Evolutionary conservation across 2,888 invertebrate genomes (phyloP), one percentile per base, ranked within the genome.

Genomic region (Dichetophora obliterata): DNA sequence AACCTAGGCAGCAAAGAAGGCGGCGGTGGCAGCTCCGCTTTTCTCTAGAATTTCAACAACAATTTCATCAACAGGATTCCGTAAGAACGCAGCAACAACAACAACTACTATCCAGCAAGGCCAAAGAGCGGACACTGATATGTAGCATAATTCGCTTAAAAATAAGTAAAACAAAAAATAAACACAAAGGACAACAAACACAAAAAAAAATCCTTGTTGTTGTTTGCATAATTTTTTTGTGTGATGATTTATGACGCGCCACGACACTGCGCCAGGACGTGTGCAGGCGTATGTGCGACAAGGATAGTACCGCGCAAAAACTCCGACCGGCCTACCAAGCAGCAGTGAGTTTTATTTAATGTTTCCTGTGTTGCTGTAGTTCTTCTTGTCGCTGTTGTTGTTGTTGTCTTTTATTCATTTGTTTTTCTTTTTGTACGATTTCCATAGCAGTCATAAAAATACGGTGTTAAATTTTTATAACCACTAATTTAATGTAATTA

Each of bases 401-500:
- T 54, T 69, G 8, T 50, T 27, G 27, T 22, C 50, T 19, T 71
- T 71, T 31, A 50, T n/a, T n/a, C 37, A n/a, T 65, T 14, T 34
- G 65, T 65, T 19, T 34, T 71, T 71, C 57, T 22, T 22, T 22
- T 24, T 22, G 43, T 22, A 22, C 19, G n/a, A 22, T 71, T 71
- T 31, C 19, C 11, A 19, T 54, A 57, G 9, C 22, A 8, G 34
- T 4, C 61, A 72, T 34, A 61, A 72, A 66, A 27, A 22, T 14
- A 54, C 52, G 54, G n/a, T 16, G 65, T 66, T 66, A 66, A 74
- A 74, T 54, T 74, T 65, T 74, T 74, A 74, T 74, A 50, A 66
- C 74, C 52, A 34, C 65, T 74, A 74, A 74, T 74, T 74, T 74
- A 57, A 24, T 34, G 65, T 66, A 34, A 54, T 74, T 65, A 59